Evolutionary conservation across 23 tunicate species (phyloP), one percentile per base, ranked within the genome.

Genomic region (Halocynthia roretzi): DNA sequence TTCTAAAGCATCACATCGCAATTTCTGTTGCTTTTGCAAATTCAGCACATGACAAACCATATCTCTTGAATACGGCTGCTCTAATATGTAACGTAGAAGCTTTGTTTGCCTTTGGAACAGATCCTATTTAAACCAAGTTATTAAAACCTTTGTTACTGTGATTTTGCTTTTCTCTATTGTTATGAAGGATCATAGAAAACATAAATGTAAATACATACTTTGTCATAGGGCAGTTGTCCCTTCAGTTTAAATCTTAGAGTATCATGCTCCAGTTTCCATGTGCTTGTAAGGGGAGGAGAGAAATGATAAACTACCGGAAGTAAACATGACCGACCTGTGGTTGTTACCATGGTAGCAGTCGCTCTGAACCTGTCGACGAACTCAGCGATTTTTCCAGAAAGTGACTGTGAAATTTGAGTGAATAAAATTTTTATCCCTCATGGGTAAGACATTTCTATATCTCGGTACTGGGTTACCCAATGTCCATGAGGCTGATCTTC

Each of bases 341-440:
- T 82, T 21, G 87, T 71, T 18, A 83, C 98, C 87, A 92, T 92
- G 52, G 84, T 62, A 7, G 92, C 87, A 8, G 83, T 83, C 0
- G 98, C 98, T 7, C 92, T 82, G 50, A 92, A 92, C 14, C 98
- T 81, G 61, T 92, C 98, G 6, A 92, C 75, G 62, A 92, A 86
- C 53, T 53, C 74, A 5, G 84, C 83, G 62, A 92, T 67, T 60
- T 75, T 86, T 6, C 62, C 90, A 53, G 86, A 65, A 20, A 92
- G 69, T 54, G 84, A 77, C 94, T 87, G 83, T 11, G 68, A 72
- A 9, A 44, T 61, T 31, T 31, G 44, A 31, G 44, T 31, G 44
- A 31, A 31, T 31, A 31, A n/a, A 31, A 31, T 31, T 31, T 31
- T 31, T 31, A 31, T 0, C 1, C 44, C 44, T 4, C 44, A 31